A percentile compares a stretch with the other conserved stretches of the same genome.
Conservation (phyloP, 1,140 invertebrate genomes). For the Saccostrea echinata region DNA sequence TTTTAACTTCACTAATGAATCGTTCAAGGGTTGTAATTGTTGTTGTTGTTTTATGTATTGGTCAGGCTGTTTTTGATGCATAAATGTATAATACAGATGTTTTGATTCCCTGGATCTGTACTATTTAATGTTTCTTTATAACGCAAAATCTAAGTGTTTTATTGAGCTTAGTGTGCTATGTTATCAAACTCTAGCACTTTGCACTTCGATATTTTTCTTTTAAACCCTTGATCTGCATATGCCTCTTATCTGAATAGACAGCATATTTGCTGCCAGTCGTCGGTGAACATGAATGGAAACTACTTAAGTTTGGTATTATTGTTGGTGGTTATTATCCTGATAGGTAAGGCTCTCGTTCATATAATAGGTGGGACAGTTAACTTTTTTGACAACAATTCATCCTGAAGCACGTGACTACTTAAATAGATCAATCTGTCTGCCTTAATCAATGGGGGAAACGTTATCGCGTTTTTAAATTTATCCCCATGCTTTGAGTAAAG, state of each 20-base stretch:
- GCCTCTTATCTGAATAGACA: background rate
- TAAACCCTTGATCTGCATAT: background rate
- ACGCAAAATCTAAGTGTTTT: background rate
- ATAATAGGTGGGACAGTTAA: too few relatives aligned
- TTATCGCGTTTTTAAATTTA: too few relatives aligned
- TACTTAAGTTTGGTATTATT: background rate
- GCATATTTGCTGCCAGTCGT: background rate
- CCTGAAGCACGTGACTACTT: too few relatives aligned
- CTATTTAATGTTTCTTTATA: too few relatives aligned
- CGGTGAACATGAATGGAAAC: background rate
- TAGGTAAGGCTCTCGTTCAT: background rate
- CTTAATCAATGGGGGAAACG: too few relatives aligned
- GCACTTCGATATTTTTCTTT: background rate
- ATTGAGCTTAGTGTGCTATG: background rate
- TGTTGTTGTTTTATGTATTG: background rate
- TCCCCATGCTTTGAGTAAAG: too few relatives aligned
- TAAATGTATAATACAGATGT: too few relatives aligned
- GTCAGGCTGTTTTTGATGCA: too few relatives aligned
- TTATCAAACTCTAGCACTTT: background rate
- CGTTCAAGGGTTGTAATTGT: background rate
- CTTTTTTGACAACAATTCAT: too few relatives aligned
- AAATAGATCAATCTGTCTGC: too few relatives aligned
- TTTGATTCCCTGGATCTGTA: too few relatives aligned
- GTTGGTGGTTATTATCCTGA: background rate
- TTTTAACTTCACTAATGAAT: background rate